phyloP scores from a whole-genome alignment of 2,797 vertebrate genomes.

The Yasuhikotakia modesta region DNA sequence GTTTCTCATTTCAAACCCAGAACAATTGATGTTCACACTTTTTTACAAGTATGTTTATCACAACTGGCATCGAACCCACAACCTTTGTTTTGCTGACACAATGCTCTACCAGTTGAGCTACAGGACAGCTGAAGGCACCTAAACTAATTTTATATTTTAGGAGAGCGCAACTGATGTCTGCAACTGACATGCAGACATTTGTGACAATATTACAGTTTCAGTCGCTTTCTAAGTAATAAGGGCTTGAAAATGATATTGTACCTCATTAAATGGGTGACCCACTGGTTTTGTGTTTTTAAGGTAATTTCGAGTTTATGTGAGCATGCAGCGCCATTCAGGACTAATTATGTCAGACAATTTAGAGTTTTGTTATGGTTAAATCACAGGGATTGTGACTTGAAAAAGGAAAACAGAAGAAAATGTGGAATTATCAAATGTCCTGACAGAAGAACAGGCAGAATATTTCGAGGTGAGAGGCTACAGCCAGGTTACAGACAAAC shows the following conservation, averaged over 20 bases:
- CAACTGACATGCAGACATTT: constrained; percentile 10
- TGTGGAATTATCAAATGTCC: background rate
- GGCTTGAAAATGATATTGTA: constrained; percentile 9
- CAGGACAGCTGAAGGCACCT: too few relatives aligned
- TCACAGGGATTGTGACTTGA: background rate
- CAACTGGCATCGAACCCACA: too few relatives aligned
- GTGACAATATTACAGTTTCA: background rate
- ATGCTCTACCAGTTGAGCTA: too few relatives aligned
- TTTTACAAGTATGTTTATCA: too few relatives aligned
- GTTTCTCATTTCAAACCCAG: background rate
- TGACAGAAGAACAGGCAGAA: background rate
- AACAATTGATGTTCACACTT: background rate
- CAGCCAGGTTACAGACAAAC: constrained; percentile 42
- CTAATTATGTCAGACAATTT: constrained; percentile 40
- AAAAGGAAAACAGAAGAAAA: constrained; percentile 3
- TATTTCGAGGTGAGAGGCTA: constrained; percentile 38
- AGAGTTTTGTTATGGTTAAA: constrained; percentile 34
- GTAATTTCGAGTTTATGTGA: constrained; percentile 29
- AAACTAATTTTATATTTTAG: background rate
- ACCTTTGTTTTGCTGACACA: too few relatives aligned
- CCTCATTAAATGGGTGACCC: constrained; percentile 28
- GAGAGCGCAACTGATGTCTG: background rate
- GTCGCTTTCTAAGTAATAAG: constrained; percentile 2
- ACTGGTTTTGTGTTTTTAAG: constrained; percentile 26
- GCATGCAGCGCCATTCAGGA: constrained; percentile 11